These are phyloP conservation scores for Malurus alboscapulatus DNA, from an alignment of 2,113 vertebrate species.

Conservation along the genomic window DNA sequence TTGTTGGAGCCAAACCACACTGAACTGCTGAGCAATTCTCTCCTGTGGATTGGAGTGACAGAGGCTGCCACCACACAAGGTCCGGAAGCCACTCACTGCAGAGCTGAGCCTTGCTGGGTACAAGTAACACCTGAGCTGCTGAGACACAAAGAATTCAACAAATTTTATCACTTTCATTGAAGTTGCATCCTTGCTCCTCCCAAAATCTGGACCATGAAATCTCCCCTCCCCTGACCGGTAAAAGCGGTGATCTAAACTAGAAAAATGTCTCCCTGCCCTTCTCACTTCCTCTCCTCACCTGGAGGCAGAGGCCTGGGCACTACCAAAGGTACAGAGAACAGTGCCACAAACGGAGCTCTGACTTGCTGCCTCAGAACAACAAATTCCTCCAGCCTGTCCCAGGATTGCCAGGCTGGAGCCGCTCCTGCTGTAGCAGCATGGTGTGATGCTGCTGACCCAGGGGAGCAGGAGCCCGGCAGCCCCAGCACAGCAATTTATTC, in stretches of 20 bases:
- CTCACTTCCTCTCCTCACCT: background rate
- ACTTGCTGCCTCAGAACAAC: background rate
- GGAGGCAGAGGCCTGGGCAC: background rate
- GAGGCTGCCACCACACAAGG: background rate
- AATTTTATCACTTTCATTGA: background rate
- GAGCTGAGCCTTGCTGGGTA: background rate
- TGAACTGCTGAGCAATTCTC: background rate
- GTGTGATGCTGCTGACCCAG: fast-evolving
- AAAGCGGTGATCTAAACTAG: background rate
- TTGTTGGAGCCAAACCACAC: background rate
- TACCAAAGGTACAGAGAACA: fast-evolving
- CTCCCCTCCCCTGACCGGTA: fast-evolving
- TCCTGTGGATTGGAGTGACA: background rate
- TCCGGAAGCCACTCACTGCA: fast-evolving
- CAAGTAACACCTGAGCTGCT: background rate
- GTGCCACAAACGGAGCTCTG: background rate
- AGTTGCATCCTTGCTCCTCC: background rate
- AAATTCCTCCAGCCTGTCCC: background rate
- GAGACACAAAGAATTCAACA: background rate
- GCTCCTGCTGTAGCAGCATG: background rate
- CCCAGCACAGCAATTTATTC: fast-evolving
- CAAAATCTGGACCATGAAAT: background rate
- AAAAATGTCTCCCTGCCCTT: background rate
- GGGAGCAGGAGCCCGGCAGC: background rate
- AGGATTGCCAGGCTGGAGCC: background rate